Base-by-base conservation (phyloP, 2,888 invertebrate species). In the Ectemnius lituratus region DNA sequence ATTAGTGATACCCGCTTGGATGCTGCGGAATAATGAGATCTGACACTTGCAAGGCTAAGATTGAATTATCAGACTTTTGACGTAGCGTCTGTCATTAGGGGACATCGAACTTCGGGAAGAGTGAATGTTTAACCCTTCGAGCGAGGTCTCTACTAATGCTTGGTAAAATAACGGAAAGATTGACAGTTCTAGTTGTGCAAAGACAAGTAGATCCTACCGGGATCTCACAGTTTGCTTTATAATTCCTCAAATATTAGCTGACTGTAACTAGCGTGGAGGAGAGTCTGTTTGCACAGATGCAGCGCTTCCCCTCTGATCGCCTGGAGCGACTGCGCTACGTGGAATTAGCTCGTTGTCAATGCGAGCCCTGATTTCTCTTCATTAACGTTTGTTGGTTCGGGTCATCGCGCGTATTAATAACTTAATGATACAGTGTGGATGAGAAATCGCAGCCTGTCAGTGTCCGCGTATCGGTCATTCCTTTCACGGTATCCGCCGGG, bases 331-430 rank as follows among this genome's bases (percentile, higher is more conserved):
- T 5, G n/a, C 5, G 46, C 62, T 13, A 16, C 45, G 18, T 18
- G 46, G n/a, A 62, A 20, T 47, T 45, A 62, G 62, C 45, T 62
- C 46, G 47, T 45, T 18, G 16, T 20, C 23, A 20, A 14, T 58
- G 58, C 18, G 14, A 23, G 58, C 8, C 11, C 58, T 13, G 58
- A 58, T 58, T 62, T 62, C 45, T 47, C 52, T 62, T 62, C 20
- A 62, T 62, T 62, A 62, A 47, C 47, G 20, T 47, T 18, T 45
- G 16, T 62, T 62, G 16, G 47, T 47, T 16, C 49, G 66, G 66
- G 13, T n/a, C 27, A 27, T 13, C 18, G 14, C 5, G 27, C 52
- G 52, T 52, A 52, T 62, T 52, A 52, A 63, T 52, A 28, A 49
- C 49, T 23, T n/a, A 49, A 52, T 52, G 47, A 63, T 63, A 23